Evolutionary conservation across 1,140 invertebrate genomes (phyloP), one percentile per base, ranked within the genome.

Genomic region (Pogonognathellus flavescens): DNA sequence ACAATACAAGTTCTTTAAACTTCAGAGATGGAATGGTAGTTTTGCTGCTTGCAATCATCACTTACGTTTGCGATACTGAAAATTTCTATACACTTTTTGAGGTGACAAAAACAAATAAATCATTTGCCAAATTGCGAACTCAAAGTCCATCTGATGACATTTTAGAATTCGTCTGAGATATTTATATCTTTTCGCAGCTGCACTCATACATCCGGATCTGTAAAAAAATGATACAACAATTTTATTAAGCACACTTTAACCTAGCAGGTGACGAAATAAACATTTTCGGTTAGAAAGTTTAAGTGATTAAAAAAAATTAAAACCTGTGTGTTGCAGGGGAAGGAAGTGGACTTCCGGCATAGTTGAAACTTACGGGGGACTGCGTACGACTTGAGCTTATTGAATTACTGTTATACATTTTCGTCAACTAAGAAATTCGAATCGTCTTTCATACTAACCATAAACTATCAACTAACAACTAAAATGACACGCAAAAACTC

Each of bases 81-180:
- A 99, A 92, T 99, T 99, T 91, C 97, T 94, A 90, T 99, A 99
- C 4, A 99, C 97, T 94, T 99, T 99, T 90, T 99, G 97, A 31
- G 98, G 98, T 0, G 97, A 93, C 83, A 96, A 93, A 91, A 99
- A 97, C 80, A 99, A 92, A 91, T 98, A 99, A 0, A 98, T 91
- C 96, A 99, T 99, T 93, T 99, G 98, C 98, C 98, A 99, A 13
- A 96, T 92, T 3, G 98, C 98, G 93, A 98, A 99, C 91, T 99
- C 97, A 93, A 99, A 99, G 91, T 99, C 98, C 98, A 99, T 99
- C 92, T 99, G 98, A 90, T 96, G 93, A 90, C 97, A 98, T 91
- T 98, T 97, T 31, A 99, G 93, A 55, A 99, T 91, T 89, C 97
- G 93, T 88, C 97, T 92, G 55, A 99, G 91, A 91, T 97, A 99